A percentile compares a stretch with the other conserved stretches of the same genome.
These are phyloP conservation scores for Athene cunicularia DNA, from an alignment of 2,113 vertebrate species.

Conservation along the genomic window DNA sequence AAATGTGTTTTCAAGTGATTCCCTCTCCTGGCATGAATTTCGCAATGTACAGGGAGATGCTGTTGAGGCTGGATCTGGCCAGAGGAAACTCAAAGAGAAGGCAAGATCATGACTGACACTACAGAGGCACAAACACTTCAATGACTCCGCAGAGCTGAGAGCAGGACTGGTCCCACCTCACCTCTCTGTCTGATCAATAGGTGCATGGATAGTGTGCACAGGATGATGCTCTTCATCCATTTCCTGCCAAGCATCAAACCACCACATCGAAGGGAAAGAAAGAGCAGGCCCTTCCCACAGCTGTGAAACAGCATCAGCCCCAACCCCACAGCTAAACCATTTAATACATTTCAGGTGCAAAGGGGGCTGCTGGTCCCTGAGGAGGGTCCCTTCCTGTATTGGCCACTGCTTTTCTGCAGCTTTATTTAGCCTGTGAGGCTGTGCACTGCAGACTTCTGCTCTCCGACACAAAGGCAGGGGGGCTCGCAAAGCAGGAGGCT, in stretches of 20 bases:
- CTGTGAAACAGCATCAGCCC: neutral
- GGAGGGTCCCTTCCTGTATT: neutral
- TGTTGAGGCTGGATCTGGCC: neutral
- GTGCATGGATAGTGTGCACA: rapidly evolving
- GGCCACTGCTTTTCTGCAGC: neutral
- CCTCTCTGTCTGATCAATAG: rapidly evolving
- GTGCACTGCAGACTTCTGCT: neutral
- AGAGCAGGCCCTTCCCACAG: rapidly evolving
- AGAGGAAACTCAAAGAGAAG: neutral
- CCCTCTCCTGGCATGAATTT: neutral
- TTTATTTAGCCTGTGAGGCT: rapidly evolving
- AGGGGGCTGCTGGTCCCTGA: neutral
- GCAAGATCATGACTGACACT: neutral
- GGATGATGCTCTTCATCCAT: neutral
- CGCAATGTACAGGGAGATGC: rapidly evolving
- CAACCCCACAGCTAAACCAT: neutral
- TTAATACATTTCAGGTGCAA: neutral
- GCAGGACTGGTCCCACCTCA: rapidly evolving
- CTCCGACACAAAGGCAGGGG: rapidly evolving
- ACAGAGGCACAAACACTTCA: neutral
- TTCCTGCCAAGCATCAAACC: neutral
- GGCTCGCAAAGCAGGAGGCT: neutral
- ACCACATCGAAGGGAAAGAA: neutral
- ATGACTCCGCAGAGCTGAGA: neutral
- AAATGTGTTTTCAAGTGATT: neutral